Evolutionary conservation across 2,113 vertebrate genomes (phyloP), one percentile per base, ranked within the genome.

Genomic region (Pseudopipra pipra): DNA sequence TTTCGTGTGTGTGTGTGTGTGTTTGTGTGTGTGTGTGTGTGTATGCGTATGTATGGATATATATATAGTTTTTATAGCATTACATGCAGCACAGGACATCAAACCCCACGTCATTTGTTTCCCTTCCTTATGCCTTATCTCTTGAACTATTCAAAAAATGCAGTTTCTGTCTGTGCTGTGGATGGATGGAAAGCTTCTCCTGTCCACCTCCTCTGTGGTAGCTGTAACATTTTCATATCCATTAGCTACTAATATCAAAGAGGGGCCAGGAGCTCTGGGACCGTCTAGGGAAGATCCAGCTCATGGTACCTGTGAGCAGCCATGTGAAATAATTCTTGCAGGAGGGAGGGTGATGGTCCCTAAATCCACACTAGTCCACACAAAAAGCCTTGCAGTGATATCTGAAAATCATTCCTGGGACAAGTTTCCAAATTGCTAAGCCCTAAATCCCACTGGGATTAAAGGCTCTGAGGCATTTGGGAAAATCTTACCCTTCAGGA

Each of bases 71-170:
- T 75, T 79, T 75, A 61, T 13, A 41, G 58, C n/a, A 7, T 3
- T 19, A 19, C 80, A 30, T 19, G 55, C 27, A 22, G 16, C 0
- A 0, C 52, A 47, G 87, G 49, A 54, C 11, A 3, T 85, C 82
- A 90, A 82, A 72, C 44, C 44, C 56, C 37, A 4, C 28, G 65
- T 78, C 61, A 25, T 65, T 76, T 31, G 4, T 54, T 63, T 14
- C 55, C 76, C 21, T 28, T 74, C 61, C 52, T 39, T 20, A 52
- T 43, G 47, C 24, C 41, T 4, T 8, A 41, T 65, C 77, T 65
- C 77, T 56, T 56, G 39, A 84, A 66, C 39, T 95, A 81, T 95
- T 95, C 91, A 83, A 92, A 41, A 75, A 85, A 94, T 93, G 91
- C 14, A 31, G 65, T 3, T 46, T 35, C 58, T 95, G 72, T 33